These are phyloP conservation scores for Eurystomus glaucurus DNA, from an alignment of 2,797 vertebrate genomes.

Conservation along the genomic window DNA sequence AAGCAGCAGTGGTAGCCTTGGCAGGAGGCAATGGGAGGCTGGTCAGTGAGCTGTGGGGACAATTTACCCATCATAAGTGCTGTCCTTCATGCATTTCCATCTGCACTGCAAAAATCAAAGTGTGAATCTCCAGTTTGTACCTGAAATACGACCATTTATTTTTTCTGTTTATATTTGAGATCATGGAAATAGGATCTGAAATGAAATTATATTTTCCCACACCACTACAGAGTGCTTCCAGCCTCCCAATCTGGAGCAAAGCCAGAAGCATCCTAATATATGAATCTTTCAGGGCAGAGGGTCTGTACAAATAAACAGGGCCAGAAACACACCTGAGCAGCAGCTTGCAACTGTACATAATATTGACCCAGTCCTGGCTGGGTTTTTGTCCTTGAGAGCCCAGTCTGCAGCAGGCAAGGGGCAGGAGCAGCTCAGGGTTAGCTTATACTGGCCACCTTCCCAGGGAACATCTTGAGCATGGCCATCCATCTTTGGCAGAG, in stretches of 20 bases:
- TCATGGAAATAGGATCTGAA: neutral
- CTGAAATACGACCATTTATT: neutral
- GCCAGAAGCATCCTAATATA: neutral
- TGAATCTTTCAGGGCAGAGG: neutral
- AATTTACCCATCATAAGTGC: neutral
- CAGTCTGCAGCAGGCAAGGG: neutral
- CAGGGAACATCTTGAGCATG: neutral
- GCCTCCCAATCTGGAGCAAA: neutral
- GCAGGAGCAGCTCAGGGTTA: neutral
- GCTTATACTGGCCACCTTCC: accelerated
- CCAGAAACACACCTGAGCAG: neutral
- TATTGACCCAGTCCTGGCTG: neutral
- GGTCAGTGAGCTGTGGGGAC: neutral
- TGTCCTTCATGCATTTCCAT: neutral
- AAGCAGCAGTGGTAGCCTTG: neutral
- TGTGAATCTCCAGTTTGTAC: neutral
- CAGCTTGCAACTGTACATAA: neutral
- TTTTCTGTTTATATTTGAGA: neutral
- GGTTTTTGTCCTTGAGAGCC: neutral
- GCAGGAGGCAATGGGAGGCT: neutral
- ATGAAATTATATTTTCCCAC: neutral
- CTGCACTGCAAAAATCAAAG: neutral
- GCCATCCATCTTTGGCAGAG: neutral
- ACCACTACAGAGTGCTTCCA: neutral
- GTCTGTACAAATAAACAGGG: neutral